A percentile compares a stretch with the other conserved stretches of the same genome.
Conservation (phyloP, 2,113 vertebrate species). For the Pollimyrus isidori region DNA sequence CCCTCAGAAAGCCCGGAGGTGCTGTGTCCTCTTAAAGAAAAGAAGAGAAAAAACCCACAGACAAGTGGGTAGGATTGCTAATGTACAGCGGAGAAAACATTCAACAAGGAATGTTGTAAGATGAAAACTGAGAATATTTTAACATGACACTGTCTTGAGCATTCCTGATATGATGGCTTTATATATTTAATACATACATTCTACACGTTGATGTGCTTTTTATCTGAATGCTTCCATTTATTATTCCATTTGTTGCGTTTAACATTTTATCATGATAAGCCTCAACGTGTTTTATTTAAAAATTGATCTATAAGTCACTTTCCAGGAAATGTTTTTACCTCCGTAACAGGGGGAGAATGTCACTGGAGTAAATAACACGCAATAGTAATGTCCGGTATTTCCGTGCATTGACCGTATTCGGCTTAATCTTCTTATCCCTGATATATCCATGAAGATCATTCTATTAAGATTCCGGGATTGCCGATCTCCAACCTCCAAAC, state of each 20-base stretch:
- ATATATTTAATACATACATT: not conserved
- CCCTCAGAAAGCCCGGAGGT: not conserved
- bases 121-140: not conserved
- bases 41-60: not conserved
- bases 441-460: not conserved
- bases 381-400: not conserved
- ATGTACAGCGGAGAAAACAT: not conserved
- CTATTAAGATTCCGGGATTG: constrained; percentile 1
- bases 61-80: not conserved
- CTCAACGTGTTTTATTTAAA: not conserved
- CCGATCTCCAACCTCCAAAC: not conserved
- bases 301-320: not conserved
- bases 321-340: not conserved
- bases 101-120: not conserved
- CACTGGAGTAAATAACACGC: not conserved
- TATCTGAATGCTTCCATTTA: not conserved
- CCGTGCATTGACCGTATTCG: not conserved
- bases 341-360: not conserved
- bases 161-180: not conserved
- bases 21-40: not conserved
- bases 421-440: not conserved
- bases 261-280: not conserved
- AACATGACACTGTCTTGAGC: not conserved
- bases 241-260: not conserved
- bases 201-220: not conserved